These are phyloP conservation scores for Acrocephalus arundinaceus DNA, from an alignment of 2,113 vertebrate species.

Conservation along the genomic window DNA sequence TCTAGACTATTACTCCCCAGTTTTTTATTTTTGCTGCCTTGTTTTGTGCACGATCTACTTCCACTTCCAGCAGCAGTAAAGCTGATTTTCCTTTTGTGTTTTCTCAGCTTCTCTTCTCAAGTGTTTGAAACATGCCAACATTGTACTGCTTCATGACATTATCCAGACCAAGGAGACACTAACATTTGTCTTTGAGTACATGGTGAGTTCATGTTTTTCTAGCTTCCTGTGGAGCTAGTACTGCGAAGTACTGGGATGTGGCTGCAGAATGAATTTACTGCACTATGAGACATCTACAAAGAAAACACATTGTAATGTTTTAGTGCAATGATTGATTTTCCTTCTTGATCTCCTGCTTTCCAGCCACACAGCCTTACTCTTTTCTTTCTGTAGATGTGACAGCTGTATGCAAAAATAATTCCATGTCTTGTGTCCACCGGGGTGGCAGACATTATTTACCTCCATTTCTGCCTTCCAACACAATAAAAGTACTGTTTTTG, in stretches of 20 bases:
- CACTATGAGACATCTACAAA: constrained; percentile 49
- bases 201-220: constrained; percentile 78
- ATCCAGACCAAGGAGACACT: constrained; percentile 86
- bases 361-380: neutral
- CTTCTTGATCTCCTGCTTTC: neutral
- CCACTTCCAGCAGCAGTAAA: neutral
- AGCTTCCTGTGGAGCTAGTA: constrained; percentile 15
- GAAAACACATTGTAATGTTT: neutral
- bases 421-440: neutral
- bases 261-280: constrained; percentile 41
- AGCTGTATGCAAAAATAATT: constrained; percentile 28
- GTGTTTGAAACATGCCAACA: constrained; percentile 87
- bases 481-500: neutral
- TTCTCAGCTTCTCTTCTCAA: constrained; percentile 86
- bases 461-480: neutral
- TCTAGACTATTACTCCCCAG: neutral
- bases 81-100: constrained; percentile 29
- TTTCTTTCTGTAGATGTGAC: neutral
- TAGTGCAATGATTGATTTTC: constrained; percentile 30
- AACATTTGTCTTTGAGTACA: constrained; percentile 91
- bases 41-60: neutral
- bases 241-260: neutral
- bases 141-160: constrained; percentile 91
- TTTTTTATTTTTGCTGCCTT: neutral
- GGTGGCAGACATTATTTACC: neutral